A percentile compares a stretch with the other conserved stretches of the same genome.
Evolutionary conservation across 37 sponge, comb jelly and placozoan genomes (phyloP).

Genomic region (Corticium candelabrum): DNA sequence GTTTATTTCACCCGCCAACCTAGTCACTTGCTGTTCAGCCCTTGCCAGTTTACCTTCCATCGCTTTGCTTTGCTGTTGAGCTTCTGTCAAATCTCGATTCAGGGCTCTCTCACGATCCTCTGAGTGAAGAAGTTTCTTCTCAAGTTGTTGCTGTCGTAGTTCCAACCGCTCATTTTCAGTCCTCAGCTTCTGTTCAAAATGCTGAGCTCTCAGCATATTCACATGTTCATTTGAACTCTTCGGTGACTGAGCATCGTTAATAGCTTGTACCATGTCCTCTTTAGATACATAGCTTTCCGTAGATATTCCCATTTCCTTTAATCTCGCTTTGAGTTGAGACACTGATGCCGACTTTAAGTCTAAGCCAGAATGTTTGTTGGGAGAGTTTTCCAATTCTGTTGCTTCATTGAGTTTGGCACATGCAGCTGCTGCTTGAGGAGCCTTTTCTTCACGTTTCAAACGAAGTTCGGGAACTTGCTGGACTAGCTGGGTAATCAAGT

Average conservation of each 20-base stretch:
- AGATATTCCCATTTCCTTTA: neutral
- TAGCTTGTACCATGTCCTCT: neutral
- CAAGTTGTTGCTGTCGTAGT: too few relatives aligned
- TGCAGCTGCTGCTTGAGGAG: neutral
- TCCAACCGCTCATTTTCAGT: too few relatives aligned
- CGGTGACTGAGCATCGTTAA: neutral
- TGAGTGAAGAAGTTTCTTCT: too few relatives aligned
- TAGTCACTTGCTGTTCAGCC: too few relatives aligned
- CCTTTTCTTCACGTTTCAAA: neutral
- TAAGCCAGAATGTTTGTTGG: neutral
- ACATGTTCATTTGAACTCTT: neutral
- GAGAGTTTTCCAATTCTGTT: neutral
- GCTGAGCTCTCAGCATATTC: neutral
- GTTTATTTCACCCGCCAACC: too few relatives aligned
- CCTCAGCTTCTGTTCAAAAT: neutral
- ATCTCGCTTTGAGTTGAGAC: neutral
- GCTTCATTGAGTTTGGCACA: too few relatives aligned
- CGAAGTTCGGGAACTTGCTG: neutral
- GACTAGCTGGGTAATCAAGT: neutral
- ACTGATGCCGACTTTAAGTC: neutral
- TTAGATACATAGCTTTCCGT: neutral
- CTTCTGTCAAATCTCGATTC: too few relatives aligned
- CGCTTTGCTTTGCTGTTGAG: too few relatives aligned
- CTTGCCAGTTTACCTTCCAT: too few relatives aligned
- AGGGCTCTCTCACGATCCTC: too few relatives aligned